Base-by-base conservation (phyloP, 2,888 invertebrate genomes). In the Enoplolaimus lenunculus region DNA sequence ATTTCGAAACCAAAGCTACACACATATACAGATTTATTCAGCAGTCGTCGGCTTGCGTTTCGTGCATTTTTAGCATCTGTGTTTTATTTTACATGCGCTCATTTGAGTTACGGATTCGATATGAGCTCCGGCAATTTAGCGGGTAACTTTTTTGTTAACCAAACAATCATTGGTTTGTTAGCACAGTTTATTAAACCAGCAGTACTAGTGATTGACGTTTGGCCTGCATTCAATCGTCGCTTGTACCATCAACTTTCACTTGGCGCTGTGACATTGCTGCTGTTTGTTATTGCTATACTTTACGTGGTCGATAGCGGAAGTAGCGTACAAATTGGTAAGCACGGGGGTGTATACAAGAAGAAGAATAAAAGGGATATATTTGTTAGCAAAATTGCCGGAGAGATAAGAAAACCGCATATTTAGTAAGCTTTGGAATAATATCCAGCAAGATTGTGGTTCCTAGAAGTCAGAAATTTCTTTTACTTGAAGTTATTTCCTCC, bases 41-140 rank as follows among this genome's bases (percentile, higher is more conserved):
- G 16, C 16, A 57, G 16, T 16, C 57, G 16, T 21, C 16, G n/a
- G n/a, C 57, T 57, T n/a, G n/a, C 16, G 57, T n/a, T 16, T 57
- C 57, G 57, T 21, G 57, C 57, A 21, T 57, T 57, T 57, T 57
- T 57, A n/a, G 57, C 57, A 16, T 21, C 16, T 57, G 16, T 21
- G 16, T 57, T 57, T 57, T 57, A 57, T 57, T 57, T 57, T 57
- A n/a, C 57, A 16, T 57, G 57, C n/a, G 57, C 57, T n/a, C n/a
- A 21, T n/a, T 16, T 57, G 57, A 57, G 57, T 57, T 57, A 21
- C n/a, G 57, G 57, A 16, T n/a, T 57, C 16, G 57, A 57, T 57
- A 57, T 57, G 57, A 57, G 16, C n/a, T 57, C 57, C n/a, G 57
- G 57, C n/a, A n/a, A 57, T n/a, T 57, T 57, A n/a, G 57, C 57